A percentile compares a stretch with the other conserved stretches of the same genome.
Evolutionary conservation across 2,797 vertebrate genomes (phyloP).

Genomic region (Xyrichtys novacula): DNA sequence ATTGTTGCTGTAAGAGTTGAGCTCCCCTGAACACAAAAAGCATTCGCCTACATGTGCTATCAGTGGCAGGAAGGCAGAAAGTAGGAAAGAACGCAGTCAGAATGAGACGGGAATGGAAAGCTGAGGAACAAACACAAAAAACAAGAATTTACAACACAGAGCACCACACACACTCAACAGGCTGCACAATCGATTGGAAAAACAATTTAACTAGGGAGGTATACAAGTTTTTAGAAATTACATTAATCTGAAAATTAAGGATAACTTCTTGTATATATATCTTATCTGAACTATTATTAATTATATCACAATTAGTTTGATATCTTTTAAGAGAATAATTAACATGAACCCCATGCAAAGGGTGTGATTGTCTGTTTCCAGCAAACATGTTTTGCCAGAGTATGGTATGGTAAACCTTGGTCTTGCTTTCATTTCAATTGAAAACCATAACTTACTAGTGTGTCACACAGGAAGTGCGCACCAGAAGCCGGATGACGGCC

Average conservation of each 20-base stretch:
- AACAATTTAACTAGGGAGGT: neutral
- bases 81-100: slow-evolving; percentile 68
- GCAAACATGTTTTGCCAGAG: too few species aligned
- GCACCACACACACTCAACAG: neutral
- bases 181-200: slow-evolving; percentile 17
- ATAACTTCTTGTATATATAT: too few species aligned
- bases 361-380: too few species aligned
- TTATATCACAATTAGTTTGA: too few species aligned
- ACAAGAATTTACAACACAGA: slow-evolving; percentile 4
- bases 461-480: too few species aligned
- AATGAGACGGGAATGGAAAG: slow-evolving; percentile 65
- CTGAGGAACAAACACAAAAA: slow-evolving; percentile 30
- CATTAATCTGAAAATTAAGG: neutral
- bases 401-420: too few species aligned
- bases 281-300: too few species aligned
- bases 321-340: too few species aligned
- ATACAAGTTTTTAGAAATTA: neutral
- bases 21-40: slow-evolving; percentile 84
- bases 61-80: slow-evolving; percentile 75
- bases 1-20: slow-evolving; percentile 77
- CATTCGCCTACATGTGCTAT: slow-evolving; percentile 76
- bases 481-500: too few species aligned
- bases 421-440: too few species aligned
- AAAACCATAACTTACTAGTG: too few species aligned
- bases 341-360: too few species aligned